Conservation (phyloP, 2,888 invertebrate species). For the Poecilus cupreus region DNA sequence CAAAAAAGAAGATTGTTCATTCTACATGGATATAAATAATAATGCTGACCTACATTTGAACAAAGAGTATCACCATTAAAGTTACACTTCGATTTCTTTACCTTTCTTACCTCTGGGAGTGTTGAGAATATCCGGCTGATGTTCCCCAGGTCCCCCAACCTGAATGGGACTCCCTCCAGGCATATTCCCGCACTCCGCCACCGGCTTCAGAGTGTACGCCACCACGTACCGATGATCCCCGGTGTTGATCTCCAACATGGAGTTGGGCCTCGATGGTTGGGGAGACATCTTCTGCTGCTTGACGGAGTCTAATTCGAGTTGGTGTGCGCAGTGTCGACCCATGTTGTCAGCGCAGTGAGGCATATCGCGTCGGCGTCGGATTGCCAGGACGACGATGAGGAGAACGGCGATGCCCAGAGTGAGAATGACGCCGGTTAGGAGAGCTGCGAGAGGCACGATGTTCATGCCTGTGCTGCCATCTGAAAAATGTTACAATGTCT, state of each 20-base stretch:
- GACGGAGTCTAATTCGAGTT: constrained; percentile 70
- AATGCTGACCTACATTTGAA: too few species aligned
- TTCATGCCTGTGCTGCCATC: constrained; percentile 83
- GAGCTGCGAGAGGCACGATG: constrained; percentile 82
- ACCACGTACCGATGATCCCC: constrained; percentile 90
- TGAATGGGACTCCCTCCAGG: constrained; percentile 77
- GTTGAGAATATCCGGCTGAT: constrained; percentile 81
- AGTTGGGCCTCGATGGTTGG: constrained; percentile 70
- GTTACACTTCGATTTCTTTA: too few species aligned
- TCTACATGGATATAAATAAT: too few species aligned
- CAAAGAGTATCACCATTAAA: too few species aligned
- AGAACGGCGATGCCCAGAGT: constrained; percentile 79
- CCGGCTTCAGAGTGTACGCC: constrained; percentile 87
- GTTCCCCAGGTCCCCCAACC: constrained; percentile 66
- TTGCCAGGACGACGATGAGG: constrained; percentile 79
- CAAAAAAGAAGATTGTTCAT: too few species aligned
- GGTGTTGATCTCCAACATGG: constrained; percentile 84
- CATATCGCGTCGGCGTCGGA: constrained; percentile 75
- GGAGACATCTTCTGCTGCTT: constrained; percentile 75
- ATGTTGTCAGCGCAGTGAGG: constrained; percentile 69
- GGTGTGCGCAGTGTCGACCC: constrained; percentile 70
- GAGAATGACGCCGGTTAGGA: constrained; percentile 80
- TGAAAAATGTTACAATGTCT: too few species aligned
- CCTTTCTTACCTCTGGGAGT: constrained; percentile 83
- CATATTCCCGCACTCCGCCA: constrained; percentile 76